A percentile compares a stretch with the other conserved stretches of the same genome.
Evolutionary conservation across 2,888 invertebrate genomes (phyloP).

Genomic region (Yponomeuta sedellus): DNA sequence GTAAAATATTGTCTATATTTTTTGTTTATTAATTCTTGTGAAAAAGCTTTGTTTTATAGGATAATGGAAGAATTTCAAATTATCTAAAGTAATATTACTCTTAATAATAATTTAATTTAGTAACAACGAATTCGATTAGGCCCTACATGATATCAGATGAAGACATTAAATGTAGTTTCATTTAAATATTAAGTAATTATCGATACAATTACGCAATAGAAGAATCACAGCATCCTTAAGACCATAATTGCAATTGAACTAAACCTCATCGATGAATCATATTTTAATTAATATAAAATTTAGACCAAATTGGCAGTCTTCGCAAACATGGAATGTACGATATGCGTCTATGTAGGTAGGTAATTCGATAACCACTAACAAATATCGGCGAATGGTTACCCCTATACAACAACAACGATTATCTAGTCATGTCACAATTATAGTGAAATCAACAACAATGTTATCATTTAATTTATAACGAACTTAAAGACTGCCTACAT

Average conservation of each 20-base stretch:
- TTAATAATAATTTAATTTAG: slow-evolving; percentile 51
- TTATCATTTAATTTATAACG: slow-evolving; percentile 34
- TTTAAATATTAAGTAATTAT: slow-evolving; percentile 56
- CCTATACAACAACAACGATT: slow-evolving; percentile 72
- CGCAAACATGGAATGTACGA: slow-evolving; percentile 76
- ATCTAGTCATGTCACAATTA: slow-evolving; percentile 54
- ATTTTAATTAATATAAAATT: slow-evolving; percentile 73
- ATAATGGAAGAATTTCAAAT: slow-evolving; percentile 68
- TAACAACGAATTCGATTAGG: slow-evolving; percentile 74
- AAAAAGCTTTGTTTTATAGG: slow-evolving; percentile 52
- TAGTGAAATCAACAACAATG: slow-evolving; percentile 55
- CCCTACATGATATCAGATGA: slow-evolving; percentile 70
- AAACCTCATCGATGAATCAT: slow-evolving; percentile 72
- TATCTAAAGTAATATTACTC: slow-evolving; percentile 62
- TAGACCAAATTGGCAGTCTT: slow-evolving; percentile 77
- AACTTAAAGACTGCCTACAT: slow-evolving; percentile 37
- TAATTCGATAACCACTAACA: slow-evolving; percentile 66
- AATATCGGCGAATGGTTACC: slow-evolving; percentile 64
- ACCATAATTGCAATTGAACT: slow-evolving; percentile 73
- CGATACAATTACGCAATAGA: slow-evolving; percentile 73
- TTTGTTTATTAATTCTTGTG: slow-evolving; percentile 52
- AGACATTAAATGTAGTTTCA: slow-evolving; percentile 55
- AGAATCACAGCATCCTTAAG: slow-evolving; percentile 76
- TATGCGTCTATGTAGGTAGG: slow-evolving; percentile 72
- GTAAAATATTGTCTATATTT: slow-evolving; percentile 59